Conservation (phyloP, 2,113 vertebrate genomes). For the Chionomys nivalis region DNA sequence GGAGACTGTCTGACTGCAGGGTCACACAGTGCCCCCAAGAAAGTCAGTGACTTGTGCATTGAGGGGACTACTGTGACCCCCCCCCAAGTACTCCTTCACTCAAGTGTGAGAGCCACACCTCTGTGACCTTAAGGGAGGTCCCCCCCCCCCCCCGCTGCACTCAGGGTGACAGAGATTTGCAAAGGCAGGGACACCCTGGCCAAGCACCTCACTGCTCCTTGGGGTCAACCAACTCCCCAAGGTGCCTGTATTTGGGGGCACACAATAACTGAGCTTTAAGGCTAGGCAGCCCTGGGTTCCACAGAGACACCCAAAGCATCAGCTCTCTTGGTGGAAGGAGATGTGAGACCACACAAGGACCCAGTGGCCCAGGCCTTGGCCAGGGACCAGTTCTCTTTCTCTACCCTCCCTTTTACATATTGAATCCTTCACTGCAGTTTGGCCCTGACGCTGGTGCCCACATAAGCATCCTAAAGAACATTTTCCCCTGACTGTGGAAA, state of each 20-base stretch:
- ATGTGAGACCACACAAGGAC: background rate
- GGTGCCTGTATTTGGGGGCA: accelerated
- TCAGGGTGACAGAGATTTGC: background rate
- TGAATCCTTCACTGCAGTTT: accelerated
- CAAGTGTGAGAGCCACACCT: background rate
- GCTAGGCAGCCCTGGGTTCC: too few species aligned
- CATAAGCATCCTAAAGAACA: accelerated
- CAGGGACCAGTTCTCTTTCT: background rate
- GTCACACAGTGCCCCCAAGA: background rate
- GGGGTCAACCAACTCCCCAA: too few species aligned
- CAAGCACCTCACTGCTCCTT: background rate
- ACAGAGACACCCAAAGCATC: background rate
- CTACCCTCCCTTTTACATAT: background rate
- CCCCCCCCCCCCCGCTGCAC: too few species aligned
- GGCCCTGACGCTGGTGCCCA: background rate
- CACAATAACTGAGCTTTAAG: accelerated
- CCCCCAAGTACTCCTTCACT: background rate
- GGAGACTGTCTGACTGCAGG: accelerated
- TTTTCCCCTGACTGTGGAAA: background rate
- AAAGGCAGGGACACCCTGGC: background rate
- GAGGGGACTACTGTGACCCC: too few species aligned
- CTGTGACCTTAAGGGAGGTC: background rate
- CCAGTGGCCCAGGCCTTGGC: background rate
- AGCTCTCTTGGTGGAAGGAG: too few species aligned
- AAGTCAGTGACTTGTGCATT: accelerated